phyloP scores from a whole-genome alignment of 2,888 invertebrate genomes.

The Folsomia manolachei region DNA sequence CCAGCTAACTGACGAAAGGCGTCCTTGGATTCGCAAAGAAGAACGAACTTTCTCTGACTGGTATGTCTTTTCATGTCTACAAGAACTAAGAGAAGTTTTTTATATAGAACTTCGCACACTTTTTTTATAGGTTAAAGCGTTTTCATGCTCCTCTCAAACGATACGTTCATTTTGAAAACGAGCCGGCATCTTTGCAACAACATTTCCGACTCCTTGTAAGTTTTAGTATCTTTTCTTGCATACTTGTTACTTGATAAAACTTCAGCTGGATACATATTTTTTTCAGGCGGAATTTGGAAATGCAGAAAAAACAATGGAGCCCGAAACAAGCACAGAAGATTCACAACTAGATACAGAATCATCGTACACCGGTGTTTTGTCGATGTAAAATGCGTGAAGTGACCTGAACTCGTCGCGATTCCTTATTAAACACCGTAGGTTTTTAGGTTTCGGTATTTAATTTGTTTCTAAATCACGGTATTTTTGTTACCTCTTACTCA shows the following conservation, averaged over 20 bases:
- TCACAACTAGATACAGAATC: constrained; percentile 1
- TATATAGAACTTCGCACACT: too few species aligned
- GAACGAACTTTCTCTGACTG: constrained; percentile 71
- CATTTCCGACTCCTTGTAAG: constrained; percentile 78
- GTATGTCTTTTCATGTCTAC: too few species aligned
- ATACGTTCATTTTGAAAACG: constrained; percentile 63
- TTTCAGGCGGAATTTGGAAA: constrained; percentile 60
- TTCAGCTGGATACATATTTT: too few species aligned
- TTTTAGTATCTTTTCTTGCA: too few species aligned
- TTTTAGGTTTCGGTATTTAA: background rate
- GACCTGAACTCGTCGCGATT: background rate
- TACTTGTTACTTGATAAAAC: too few species aligned
- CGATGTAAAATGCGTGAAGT: constrained; percentile 5
- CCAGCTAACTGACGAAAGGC: constrained; percentile 73
- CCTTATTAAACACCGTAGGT: background rate
- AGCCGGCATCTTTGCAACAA: constrained; percentile 62
- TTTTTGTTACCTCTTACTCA: background rate
- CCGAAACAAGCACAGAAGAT: constrained; percentile 15
- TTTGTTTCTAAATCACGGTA: background rate
- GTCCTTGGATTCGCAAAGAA: constrained; percentile 82
- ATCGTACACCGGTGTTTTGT: constrained; percentile 9
- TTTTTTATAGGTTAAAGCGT: too few species aligned
- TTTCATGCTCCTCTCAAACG: constrained; percentile 67
- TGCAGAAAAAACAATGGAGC: constrained; percentile 19
- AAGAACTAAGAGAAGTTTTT: too few species aligned